Evolutionary conservation across 2,113 vertebrate species (phyloP).

Genomic region (Myrmecobius fasciatus): DNA sequence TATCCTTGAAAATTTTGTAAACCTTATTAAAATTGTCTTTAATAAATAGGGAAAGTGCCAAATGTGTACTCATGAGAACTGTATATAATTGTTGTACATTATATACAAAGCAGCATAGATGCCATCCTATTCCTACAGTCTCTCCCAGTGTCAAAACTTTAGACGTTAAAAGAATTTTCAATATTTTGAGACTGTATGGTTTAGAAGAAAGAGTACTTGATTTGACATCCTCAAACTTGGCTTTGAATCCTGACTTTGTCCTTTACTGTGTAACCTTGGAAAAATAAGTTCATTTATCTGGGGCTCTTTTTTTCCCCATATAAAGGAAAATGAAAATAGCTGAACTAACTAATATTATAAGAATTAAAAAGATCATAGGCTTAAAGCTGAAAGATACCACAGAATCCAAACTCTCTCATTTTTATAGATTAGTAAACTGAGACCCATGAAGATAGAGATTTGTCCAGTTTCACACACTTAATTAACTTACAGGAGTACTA

Average conservation of each 20-base stretch:
- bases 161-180: background rate
- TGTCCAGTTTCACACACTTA: background rate
- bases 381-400: background rate
- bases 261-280: background rate
- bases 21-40: background rate
- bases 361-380: background rate
- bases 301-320: background rate
- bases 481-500: background rate
- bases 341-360: background rate
- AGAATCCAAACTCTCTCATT: background rate
- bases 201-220: background rate
- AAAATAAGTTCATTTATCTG: background rate
- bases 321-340: background rate
- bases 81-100: background rate
- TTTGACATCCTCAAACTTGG: background rate
- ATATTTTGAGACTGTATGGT: background rate
- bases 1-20: background rate
- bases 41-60: background rate
- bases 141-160: background rate
- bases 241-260: background rate
- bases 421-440: background rate
- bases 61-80: background rate
- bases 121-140: background rate
- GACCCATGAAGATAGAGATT: background rate
- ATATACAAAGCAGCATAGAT: background rate